phyloP scores from a whole-genome alignment of 2,888 invertebrate genomes.

The Hecatera dysodea region DNA sequence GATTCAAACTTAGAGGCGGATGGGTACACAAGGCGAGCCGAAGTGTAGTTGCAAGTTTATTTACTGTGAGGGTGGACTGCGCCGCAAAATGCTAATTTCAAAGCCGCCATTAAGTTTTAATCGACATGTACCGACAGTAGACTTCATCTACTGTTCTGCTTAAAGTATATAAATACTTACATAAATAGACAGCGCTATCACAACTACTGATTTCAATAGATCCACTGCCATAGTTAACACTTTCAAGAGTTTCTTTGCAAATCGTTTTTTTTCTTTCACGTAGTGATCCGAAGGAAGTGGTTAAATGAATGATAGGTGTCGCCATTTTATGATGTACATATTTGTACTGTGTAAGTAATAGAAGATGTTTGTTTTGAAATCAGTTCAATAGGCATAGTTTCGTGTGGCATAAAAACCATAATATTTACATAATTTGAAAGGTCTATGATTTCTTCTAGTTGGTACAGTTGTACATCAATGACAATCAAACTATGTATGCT shows the following conservation, averaged over 20 bases:
- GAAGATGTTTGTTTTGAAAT: constrained; percentile 51
- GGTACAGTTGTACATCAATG: neutral
- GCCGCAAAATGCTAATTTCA: no score
- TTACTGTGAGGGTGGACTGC: no score
- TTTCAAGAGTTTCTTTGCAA: neutral
- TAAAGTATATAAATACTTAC: constrained; percentile 51
- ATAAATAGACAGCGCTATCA: constrained; percentile 45
- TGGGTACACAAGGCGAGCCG: no score
- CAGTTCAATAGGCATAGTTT: constrained; percentile 23
- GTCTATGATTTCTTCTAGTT: constrained; percentile 12
- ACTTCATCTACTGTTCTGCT: no score
- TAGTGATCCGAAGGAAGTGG: neutral
- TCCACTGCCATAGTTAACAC: neutral
- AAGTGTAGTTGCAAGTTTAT: no score
- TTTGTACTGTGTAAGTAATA: constrained; percentile 29
- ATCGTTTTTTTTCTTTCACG: neutral
- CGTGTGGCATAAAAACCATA: constrained; percentile 27
- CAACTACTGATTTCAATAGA: constrained; percentile 37
- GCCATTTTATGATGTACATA: neutral
- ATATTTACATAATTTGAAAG: constrained; percentile 47
- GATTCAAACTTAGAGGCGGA: no score
- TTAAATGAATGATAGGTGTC: constrained; percentile 2
- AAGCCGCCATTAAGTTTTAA: no score
- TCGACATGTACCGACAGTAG: no score
- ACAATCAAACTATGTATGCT: neutral